Conservation (phyloP, 2,113 vertebrate genomes). For the Amblyornis subalaris region DNA sequence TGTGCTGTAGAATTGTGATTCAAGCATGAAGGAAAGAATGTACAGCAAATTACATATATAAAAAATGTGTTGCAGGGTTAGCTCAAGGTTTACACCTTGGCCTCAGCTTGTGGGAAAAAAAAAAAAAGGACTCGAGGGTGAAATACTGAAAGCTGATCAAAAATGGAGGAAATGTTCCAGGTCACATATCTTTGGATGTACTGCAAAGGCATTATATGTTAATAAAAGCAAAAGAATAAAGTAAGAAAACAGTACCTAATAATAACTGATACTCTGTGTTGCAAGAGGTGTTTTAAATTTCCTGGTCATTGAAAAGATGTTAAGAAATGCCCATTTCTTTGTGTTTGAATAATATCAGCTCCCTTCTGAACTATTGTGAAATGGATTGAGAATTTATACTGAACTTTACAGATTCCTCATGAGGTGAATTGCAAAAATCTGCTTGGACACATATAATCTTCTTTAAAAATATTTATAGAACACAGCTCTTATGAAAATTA, state of each 20-base stretch:
- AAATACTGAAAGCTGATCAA: slow-evolving; percentile 54
- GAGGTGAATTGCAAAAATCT: slow-evolving; percentile 53
- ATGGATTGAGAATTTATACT: slow-evolving; percentile 47
- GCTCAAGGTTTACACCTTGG: slow-evolving; percentile 46
- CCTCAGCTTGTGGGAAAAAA: not conserved
- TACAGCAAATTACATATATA: not conserved
- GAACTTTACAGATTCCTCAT: slow-evolving; percentile 34
- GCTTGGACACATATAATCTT: slow-evolving; percentile 44
- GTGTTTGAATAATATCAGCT: slow-evolving; percentile 40
- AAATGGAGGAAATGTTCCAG: slow-evolving; percentile 40
- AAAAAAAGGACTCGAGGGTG: not conserved
- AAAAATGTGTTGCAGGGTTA: slow-evolving; percentile 12
- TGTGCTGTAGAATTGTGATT: slow-evolving; percentile 9
- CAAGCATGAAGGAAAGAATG: slow-evolving; percentile 22
- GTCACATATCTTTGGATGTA: slow-evolving; percentile 28
- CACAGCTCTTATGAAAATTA: slow-evolving; percentile 60
- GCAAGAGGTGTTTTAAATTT: slow-evolving; percentile 63
- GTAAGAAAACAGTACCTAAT: slow-evolving; percentile 59
- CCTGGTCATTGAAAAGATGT: slow-evolving; percentile 56
- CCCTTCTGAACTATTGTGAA: slow-evolving; percentile 51
- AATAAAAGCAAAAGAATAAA: slow-evolving; percentile 63
- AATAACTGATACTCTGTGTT: slow-evolving; percentile 33
- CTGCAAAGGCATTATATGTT: slow-evolving; percentile 49
- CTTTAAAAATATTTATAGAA: slow-evolving; percentile 59
- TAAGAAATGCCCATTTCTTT: slow-evolving; percentile 33